Conservation (phyloP, 2,888 invertebrate species). For the Cremastinae sp. region DNA sequence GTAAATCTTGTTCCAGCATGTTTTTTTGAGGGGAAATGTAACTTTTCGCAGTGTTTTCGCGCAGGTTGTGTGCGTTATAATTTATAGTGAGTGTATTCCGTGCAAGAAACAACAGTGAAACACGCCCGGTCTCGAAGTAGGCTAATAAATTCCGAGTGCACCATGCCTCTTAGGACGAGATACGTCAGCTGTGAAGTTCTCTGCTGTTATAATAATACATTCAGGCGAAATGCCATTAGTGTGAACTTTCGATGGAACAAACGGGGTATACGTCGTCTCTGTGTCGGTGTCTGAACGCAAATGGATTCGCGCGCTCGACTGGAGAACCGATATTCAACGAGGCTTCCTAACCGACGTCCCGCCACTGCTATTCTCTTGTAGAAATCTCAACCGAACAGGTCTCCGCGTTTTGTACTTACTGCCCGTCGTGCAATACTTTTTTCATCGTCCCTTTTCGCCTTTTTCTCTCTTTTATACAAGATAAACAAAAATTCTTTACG, state of each 20-base stretch:
- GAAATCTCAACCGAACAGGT: constrained; percentile 50
- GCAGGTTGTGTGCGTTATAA: constrained; percentile 14
- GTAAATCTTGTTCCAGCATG: neutral
- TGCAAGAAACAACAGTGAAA: constrained; percentile 58
- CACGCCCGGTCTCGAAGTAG: constrained; percentile 68
- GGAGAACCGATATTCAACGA: constrained; percentile 32
- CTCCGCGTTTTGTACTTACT: constrained; percentile 65
- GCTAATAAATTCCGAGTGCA: constrained; percentile 75
- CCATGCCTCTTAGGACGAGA: constrained; percentile 57
- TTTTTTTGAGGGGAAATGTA: no score
- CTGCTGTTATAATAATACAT: neutral
- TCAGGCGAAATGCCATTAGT: constrained; percentile 73
- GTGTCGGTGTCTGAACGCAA: constrained; percentile 12
- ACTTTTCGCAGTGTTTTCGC: constrained; percentile 5
- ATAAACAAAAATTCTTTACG: no score
- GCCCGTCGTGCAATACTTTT: constrained; percentile 66
- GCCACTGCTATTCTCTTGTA: constrained; percentile 31
- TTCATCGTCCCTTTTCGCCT: constrained; percentile 26
- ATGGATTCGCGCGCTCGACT: constrained; percentile 28
- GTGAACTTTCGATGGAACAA: constrained; percentile 74
- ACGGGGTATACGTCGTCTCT: constrained; percentile 52
- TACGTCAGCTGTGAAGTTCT: constrained; percentile 62
- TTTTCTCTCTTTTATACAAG: constrained; percentile 9
- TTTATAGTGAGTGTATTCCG: constrained; percentile 22
- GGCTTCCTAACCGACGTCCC: constrained; percentile 26